Percentiles rank a stretch among this genome's conserved stretches.
These are phyloP conservation scores for Limosa lapponica DNA, from an alignment of 2,797 vertebrate genomes.

Conservation along the genomic window DNA sequence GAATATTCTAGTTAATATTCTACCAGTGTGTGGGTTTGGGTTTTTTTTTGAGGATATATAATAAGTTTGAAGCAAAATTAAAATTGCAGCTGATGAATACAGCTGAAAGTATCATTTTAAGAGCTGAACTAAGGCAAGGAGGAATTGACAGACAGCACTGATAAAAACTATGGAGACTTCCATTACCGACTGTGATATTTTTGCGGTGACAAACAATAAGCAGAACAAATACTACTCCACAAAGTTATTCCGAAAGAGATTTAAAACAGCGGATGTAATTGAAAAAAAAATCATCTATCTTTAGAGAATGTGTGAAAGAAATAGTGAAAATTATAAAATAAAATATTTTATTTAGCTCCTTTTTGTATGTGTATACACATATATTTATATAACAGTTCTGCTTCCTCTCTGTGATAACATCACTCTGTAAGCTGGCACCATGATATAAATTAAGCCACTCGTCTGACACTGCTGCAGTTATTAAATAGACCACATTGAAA, in stretches of 20 bases:
- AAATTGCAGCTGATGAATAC: not conserved
- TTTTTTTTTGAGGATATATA: not conserved
- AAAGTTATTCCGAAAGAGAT: not conserved
- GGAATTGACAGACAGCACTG: not conserved
- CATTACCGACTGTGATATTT: not conserved
- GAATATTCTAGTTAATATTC: not conserved
- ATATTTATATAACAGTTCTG: not conserved
- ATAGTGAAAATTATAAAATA: not conserved
- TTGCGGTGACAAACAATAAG: not conserved
- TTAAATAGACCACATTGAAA: slow-evolving; percentile 77
- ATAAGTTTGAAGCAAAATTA: not conserved
- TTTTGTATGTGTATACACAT: not conserved
- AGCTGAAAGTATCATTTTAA: not conserved
- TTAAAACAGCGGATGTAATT: not conserved
- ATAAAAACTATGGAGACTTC: not conserved
- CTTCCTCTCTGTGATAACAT: slow-evolving; percentile 6
- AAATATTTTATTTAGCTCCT: not conserved
- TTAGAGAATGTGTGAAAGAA: not conserved
- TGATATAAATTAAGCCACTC: slow-evolving; percentile 71
- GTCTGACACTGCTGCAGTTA: slow-evolving; percentile 67
- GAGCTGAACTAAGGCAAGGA: not conserved
- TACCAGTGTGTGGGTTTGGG: not conserved
- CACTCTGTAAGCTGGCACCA: not conserved
- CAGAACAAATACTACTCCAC: not conserved
- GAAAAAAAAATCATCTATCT: not conserved